A percentile compares a stretch with the other conserved stretches of the same genome.
phyloP scores from a whole-genome alignment of 2,797 vertebrate species.

The Champsocephalus esox region DNA sequence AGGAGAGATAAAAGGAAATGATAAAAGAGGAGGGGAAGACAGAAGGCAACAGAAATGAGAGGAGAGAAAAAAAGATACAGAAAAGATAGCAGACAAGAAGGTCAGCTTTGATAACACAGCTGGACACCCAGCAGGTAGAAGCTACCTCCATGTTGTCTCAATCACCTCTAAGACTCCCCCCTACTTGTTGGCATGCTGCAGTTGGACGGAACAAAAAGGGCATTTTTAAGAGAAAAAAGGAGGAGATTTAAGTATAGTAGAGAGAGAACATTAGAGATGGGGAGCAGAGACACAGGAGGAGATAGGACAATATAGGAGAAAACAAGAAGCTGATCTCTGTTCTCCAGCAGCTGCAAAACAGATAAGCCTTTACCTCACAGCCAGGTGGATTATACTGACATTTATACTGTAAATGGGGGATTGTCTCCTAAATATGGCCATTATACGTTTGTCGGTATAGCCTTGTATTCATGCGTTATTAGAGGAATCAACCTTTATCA shows the following conservation, averaged over 20 bases:
- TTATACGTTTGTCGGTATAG: neutral
- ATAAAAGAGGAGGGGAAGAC: slow-evolving; percentile 28
- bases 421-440: neutral
- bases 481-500: no score
- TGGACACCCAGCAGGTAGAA: slow-evolving; percentile 55
- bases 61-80: neutral
- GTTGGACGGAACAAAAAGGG: slow-evolving; percentile 26
- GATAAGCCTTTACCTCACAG: slow-evolving; percentile 19
- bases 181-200: slow-evolving; percentile 44
- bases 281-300: slow-evolving; percentile 7
- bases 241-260: neutral
- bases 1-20: slow-evolving; percentile 54
- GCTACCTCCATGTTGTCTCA: slow-evolving; percentile 47
- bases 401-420: neutral
- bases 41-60: slow-evolving; percentile 32
- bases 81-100: slow-evolving; percentile 37
- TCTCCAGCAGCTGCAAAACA: slow-evolving; percentile 2
- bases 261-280: slow-evolving; percentile 13
- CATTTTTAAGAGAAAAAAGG: slow-evolving; percentile 5
- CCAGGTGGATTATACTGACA: neutral
- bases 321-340: neutral
- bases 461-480: neutral
- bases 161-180: slow-evolving; percentile 58
- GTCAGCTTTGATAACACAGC: slow-evolving; percentile 43
- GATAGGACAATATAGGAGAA: neutral